A percentile compares a stretch with the other conserved stretches of the same genome.
Evolutionary conservation across 2,113 vertebrate species (phyloP).

Genomic region (Oncorhynchus kisutch): DNA sequence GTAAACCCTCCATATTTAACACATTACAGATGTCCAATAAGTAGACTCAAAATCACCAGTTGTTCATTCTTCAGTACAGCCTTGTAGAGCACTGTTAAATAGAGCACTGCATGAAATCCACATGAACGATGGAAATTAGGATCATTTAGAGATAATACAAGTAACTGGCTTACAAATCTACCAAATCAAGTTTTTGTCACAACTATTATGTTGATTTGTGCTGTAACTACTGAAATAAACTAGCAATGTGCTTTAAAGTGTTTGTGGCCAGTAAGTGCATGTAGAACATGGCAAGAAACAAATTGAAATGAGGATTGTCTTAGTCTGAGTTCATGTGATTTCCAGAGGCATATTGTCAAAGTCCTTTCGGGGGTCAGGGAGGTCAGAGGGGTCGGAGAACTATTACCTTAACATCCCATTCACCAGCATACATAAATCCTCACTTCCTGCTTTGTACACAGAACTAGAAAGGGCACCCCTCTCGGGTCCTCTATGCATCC

Average conservation of each 20-base stretch:
- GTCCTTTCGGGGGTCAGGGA: background rate
- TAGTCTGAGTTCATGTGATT: no score
- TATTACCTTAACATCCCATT: background rate
- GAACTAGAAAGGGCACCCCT: background rate
- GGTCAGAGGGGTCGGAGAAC: background rate
- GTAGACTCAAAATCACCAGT: background rate
- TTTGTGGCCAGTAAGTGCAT: background rate
- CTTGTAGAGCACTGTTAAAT: background rate
- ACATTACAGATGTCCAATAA: conserved; percentile 2
- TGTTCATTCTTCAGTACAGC: background rate
- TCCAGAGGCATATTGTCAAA: background rate
- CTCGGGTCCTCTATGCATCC: background rate
- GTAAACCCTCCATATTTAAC: conserved; percentile 11
- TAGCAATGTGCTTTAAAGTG: background rate
- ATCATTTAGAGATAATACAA: background rate
- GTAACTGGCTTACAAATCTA: background rate
- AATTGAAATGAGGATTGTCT: no score
- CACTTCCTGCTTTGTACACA: background rate
- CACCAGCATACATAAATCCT: background rate
- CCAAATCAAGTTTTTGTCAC: background rate
- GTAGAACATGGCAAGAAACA: background rate
- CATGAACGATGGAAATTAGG: background rate
- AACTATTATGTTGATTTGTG: background rate
- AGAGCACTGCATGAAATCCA: background rate
- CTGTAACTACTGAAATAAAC: background rate